Evolutionary conservation across 2,113 vertebrate species (phyloP).

Genomic region (Maccullochella peelii): DNA sequence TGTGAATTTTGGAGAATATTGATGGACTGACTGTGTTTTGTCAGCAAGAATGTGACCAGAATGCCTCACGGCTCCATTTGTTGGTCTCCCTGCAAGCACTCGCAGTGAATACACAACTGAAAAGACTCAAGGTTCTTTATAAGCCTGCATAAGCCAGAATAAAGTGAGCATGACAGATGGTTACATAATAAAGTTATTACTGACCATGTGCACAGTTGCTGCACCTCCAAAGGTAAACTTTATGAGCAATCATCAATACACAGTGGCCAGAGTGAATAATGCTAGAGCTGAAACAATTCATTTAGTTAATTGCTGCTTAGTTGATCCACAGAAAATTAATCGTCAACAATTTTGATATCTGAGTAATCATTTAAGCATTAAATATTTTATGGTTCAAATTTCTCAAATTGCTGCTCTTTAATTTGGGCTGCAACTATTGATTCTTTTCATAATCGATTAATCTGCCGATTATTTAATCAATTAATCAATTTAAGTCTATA

Average conservation of each 20-base stretch:
- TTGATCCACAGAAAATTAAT: background rate
- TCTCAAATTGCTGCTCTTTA: background rate
- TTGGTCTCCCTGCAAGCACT: slow-evolving; percentile 32
- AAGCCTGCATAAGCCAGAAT: slow-evolving; percentile 29
- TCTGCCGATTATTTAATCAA: too few species aligned
- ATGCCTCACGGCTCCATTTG: slow-evolving; percentile 48
- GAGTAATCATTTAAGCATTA: background rate
- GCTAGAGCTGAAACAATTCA: background rate
- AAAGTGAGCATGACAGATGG: slow-evolving; percentile 32
- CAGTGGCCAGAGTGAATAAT: background rate
- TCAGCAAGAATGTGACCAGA: slow-evolving; percentile 68
- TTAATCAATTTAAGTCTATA: background rate
- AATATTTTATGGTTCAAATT: background rate
- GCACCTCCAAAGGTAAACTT: slow-evolving; percentile 1
- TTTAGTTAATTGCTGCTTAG: background rate
- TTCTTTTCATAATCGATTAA: background rate
- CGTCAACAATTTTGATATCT: background rate
- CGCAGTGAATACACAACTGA: slow-evolving; percentile 41
- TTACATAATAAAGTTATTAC: slow-evolving; percentile 37
- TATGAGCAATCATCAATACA: background rate
- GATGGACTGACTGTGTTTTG: slow-evolving; percentile 61
- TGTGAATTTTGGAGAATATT: slow-evolving; percentile 56
- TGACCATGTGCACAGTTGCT: background rate
- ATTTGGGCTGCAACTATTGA: background rate
- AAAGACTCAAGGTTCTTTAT: slow-evolving; percentile 17